phyloP scores from a whole-genome alignment of 2,113 vertebrate species.

The Neolamprologus brichardi region DNA sequence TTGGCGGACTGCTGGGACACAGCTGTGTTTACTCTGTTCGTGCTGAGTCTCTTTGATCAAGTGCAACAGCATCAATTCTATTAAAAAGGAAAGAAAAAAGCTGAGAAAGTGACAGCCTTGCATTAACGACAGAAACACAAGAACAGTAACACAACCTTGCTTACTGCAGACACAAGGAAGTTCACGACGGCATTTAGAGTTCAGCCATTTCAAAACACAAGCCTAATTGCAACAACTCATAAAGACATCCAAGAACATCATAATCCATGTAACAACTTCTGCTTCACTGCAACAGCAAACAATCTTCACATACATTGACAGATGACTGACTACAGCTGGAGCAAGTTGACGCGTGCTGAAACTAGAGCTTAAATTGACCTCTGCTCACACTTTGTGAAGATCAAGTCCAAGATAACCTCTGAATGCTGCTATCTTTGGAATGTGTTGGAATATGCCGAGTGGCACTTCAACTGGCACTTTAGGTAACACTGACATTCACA shows the following conservation, averaged over 20 bases:
- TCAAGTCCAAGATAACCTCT: background rate
- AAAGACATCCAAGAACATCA: background rate
- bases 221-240: background rate
- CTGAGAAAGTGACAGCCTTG: background rate
- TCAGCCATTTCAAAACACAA: background rate
- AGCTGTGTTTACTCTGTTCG: background rate
- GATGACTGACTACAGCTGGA: background rate
- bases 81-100: background rate
- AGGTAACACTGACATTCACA: slow-evolving; percentile 12
- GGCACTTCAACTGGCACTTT: slow-evolving; percentile 43
- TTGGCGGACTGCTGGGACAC: background rate
- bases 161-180: background rate
- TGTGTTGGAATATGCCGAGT: slow-evolving; percentile 42
- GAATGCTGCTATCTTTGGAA: slow-evolving; percentile 64
- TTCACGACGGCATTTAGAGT: background rate
- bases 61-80: background rate
- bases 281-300: background rate
- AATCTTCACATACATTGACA: slow-evolving; percentile 13
- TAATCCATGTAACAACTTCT: slow-evolving; percentile 19
- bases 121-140: background rate
- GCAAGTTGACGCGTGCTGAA: background rate
- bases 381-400: background rate
- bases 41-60: background rate
- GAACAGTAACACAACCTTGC: background rate
- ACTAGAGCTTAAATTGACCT: background rate